Evolutionary conservation across 2,113 vertebrate genomes (phyloP), one percentile per base, ranked within the genome.

Genomic region (Ardeotis arabs): DNA sequence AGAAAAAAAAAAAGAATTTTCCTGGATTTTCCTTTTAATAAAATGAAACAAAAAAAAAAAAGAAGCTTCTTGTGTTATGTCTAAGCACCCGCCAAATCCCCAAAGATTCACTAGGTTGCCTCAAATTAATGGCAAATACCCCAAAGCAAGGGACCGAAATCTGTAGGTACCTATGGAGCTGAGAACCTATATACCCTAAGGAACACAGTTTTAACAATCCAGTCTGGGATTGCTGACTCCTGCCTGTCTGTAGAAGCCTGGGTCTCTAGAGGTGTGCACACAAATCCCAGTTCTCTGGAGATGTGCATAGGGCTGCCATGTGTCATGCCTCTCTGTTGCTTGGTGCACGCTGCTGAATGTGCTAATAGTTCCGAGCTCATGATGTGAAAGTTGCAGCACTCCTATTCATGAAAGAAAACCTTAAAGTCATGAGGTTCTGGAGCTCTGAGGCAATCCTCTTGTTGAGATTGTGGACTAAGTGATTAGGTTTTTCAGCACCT

Each of bases 261-360:
- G 5, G 29, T 31, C 27, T 55, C 24, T 33, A 7, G 24, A 70
- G 17, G 6, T 15, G n/a, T 41, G 24, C 11, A 18, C 13, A 31
- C 41, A 47, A 55, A 79, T 15, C n/a, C 29, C 29, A 17, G 4
- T 14, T 24, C 18, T 37, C 44, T 31, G 14, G 33, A 82, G 16
- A 14, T 24, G 14, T 15, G 12, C 37, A 45, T 15, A 79, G 23
- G 27, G 13, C 23, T 84, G 37, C 45, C 41, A 5, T 4, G 8
- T 22, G 19, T 47, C 1, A 1, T 25, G 25, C 10, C 9, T 5
- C 29, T 66, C 23, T 0, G 5, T 7, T 47, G 12, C 9, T 24
- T 35, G 24, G 31, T 14, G 29, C 52, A 33, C 7, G 2, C 12
- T 58, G 16, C 27, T 52, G 39, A 18, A 8, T 18, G 19, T 49